Base-by-base conservation (phyloP, 2,797 vertebrate genomes). In the Oreochromis mossambicus region DNA sequence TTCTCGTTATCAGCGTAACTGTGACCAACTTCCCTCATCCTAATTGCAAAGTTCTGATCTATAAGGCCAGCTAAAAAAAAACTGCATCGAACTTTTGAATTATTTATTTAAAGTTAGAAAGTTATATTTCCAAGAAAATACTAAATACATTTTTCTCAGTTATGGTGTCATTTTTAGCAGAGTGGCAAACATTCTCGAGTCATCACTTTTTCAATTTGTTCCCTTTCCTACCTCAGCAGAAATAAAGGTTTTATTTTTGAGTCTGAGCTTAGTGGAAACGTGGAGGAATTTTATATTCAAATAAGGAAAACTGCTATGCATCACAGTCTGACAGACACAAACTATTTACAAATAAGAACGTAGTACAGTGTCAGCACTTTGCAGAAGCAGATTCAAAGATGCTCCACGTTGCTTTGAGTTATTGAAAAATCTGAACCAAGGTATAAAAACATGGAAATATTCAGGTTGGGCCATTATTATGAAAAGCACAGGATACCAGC, bases 261-360 rank as follows among this genome's bases (percentile, higher is more conserved):
- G 80, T 78, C 46, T 4, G 26, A 32, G 46, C 41, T 48, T 29
- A 73, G 41, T 73, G 24, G 9, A 73, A 73, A 48, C 8, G 52
- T 78, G 32, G 88, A 86, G 12, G 66, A 82, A 83, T 61, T 4
- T 92, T 89, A 95, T 95, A 96, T 94, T 95, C 81, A 86, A 92
- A 92, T 86, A 73, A 89, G 82, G 85, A 14, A 90, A 88, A 87
- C 83, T 84, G 88, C 87, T 85, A 68, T 3, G 8, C 63, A 73
- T 73, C 66, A 12, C 80, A 79, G 96, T 97, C 95, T 96, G 95
- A 94, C 96, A 96, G 96, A 96, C 97, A 96, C 97, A 96, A 97
- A 97, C 97, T 96, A 97, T 96, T 98, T 97, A 97, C 84, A 91
- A 87, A 88, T 80, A 14, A 91, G 61, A 80, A 51, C 73, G 73